phyloP scores from a whole-genome alignment of 2,113 vertebrate genomes.

The Sigmodon hispidus region DNA sequence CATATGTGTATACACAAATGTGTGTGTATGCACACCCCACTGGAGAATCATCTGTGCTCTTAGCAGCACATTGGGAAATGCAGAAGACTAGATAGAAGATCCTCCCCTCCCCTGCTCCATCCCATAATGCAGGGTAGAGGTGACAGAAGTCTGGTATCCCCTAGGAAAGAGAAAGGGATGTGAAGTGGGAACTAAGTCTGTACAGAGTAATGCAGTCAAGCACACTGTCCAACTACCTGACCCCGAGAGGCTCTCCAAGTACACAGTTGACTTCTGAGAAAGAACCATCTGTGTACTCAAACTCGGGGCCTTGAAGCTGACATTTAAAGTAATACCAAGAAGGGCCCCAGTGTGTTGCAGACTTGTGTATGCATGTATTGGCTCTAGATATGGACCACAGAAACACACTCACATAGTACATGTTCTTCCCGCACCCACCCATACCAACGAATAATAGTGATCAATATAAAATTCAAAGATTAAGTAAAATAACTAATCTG shows the following conservation, averaged over 20 bases:
- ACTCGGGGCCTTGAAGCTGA: not conserved
- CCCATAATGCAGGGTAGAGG: not conserved
- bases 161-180: not conserved
- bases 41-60: not conserved
- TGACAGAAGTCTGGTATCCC: no score
- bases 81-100: not conserved
- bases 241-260: not conserved
- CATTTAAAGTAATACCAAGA: not conserved
- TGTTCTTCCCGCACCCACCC: not conserved
- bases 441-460: no score
- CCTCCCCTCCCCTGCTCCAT: not conserved
- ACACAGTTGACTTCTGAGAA: not conserved
- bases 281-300: not conserved
- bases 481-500: not conserved
- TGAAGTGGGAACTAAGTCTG: not conserved
- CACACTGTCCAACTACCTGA: not conserved
- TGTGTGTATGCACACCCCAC: accelerated
- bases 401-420: not conserved
- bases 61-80: not conserved
- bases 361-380: not conserved
- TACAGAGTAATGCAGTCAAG: not conserved
- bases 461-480: not conserved
- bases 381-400: not conserved
- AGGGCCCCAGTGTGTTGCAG: not conserved
- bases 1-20: not conserved